phyloP scores from a whole-genome alignment of 2,797 vertebrate genomes.

The Muscicapa striata region DNA sequence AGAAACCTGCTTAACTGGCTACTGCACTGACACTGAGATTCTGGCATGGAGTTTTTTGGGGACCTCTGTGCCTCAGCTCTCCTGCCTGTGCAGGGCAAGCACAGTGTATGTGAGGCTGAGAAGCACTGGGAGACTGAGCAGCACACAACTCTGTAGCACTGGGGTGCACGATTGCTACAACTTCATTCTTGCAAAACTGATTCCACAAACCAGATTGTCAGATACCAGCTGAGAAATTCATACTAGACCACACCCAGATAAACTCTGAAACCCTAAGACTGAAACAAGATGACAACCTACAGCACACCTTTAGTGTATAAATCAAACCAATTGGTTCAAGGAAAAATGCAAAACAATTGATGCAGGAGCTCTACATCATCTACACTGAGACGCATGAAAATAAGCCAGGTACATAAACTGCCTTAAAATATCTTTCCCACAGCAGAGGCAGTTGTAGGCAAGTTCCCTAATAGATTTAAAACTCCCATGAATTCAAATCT shows the following conservation, averaged over 20 bases:
- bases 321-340: neutral
- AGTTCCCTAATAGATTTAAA: neutral
- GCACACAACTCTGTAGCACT: neutral
- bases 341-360: neutral
- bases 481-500: neutral
- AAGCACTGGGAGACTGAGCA: neutral
- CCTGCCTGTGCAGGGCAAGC: neutral
- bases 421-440: neutral
- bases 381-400: neutral
- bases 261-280: neutral
- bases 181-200: slow-evolving; percentile 60
- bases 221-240: slow-evolving; percentile 56
- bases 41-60: neutral
- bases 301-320: neutral
- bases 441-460: neutral
- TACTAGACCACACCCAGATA: slow-evolving; percentile 53
- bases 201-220: slow-evolving; percentile 59
- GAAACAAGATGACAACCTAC: neutral
- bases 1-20: neutral
- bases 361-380: neutral
- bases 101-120: neutral
- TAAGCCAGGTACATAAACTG: neutral
- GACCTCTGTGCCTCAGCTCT: neutral
- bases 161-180: slow-evolving; percentile 10
- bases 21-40: neutral